Conservation (phyloP, 2,113 vertebrate species). For the Coreoperca whiteheadi region DNA sequence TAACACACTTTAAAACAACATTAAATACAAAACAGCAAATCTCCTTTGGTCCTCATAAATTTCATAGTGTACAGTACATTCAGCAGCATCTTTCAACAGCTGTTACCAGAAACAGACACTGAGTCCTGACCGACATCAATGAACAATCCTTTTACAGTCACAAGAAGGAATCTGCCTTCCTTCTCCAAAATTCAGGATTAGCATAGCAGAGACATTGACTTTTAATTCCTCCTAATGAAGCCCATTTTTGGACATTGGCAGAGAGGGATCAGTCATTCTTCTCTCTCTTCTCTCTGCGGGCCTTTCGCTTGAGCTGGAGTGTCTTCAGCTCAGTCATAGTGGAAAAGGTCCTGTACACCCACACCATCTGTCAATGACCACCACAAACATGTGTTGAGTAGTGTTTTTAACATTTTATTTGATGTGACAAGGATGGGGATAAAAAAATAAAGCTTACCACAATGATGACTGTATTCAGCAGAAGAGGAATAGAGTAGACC, state of each 20-base stretch:
- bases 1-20: constrained; percentile 38
- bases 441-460: constrained; percentile 87
- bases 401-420: not conserved
- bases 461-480: constrained; percentile 91
- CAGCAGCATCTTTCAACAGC: constrained; percentile 4
- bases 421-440: not conserved
- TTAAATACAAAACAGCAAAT: constrained; percentile 52
- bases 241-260: constrained; percentile 43
- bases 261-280: constrained; percentile 75
- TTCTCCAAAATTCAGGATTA: constrained; percentile 57
- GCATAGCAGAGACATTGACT: not conserved
- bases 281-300: constrained; percentile 80
- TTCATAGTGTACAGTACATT: not conserved
- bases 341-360: constrained; percentile 91
- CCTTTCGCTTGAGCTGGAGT: constrained; percentile 85
- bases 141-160: constrained; percentile 39
- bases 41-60: constrained; percentile 45
- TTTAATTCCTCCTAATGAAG: constrained; percentile 23
- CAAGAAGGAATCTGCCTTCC: constrained; percentile 20
- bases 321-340: constrained; percentile 93
- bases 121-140: constrained; percentile 5
- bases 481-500: constrained; percentile 91
- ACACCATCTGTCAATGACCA: constrained; percentile 85
- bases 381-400: not conserved
- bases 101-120: not conserved